Percentiles rank a stretch among this genome's conserved stretches.
Evolutionary conservation across 2,797 vertebrate species (phyloP).

Genomic region (Prionace glauca): DNA sequence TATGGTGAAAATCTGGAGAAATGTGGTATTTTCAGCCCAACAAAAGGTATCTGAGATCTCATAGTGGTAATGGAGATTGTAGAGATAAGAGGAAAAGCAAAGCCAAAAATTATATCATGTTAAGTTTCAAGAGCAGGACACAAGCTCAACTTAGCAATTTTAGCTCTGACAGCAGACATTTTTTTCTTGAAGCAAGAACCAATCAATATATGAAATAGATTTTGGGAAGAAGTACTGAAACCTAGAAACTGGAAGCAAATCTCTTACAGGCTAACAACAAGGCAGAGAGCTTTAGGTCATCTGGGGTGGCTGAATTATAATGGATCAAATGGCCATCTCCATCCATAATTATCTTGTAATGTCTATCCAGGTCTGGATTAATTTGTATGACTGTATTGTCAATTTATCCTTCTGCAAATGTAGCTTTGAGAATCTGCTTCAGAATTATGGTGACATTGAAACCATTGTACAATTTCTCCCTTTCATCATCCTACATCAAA

Average conservation of each 20-base stretch:
- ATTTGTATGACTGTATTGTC: background rate
- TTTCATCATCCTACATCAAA: background rate
- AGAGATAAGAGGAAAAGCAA: background rate
- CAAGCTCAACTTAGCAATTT: background rate
- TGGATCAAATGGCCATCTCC: background rate
- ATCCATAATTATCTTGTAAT: background rate
- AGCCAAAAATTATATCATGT: background rate
- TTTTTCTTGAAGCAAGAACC: background rate
- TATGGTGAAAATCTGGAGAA: background rate
- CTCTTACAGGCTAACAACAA: background rate
- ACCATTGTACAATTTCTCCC: background rate
- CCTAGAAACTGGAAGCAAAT: background rate
- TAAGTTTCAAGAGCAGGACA: background rate
- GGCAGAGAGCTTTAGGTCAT: background rate
- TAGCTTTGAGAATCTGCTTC: background rate
- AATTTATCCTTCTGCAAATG: background rate
- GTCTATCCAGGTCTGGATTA: background rate
- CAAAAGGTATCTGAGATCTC: background rate
- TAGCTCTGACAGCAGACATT: background rate
- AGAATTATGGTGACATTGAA: background rate
- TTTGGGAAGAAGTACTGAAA: background rate
- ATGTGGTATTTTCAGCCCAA: background rate
- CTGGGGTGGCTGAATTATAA: background rate
- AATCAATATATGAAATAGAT: background rate
- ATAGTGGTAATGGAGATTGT: background rate